phyloP scores from a whole-genome alignment of 2,797 vertebrate genomes.

The Pangasius mekongensis region DNA sequence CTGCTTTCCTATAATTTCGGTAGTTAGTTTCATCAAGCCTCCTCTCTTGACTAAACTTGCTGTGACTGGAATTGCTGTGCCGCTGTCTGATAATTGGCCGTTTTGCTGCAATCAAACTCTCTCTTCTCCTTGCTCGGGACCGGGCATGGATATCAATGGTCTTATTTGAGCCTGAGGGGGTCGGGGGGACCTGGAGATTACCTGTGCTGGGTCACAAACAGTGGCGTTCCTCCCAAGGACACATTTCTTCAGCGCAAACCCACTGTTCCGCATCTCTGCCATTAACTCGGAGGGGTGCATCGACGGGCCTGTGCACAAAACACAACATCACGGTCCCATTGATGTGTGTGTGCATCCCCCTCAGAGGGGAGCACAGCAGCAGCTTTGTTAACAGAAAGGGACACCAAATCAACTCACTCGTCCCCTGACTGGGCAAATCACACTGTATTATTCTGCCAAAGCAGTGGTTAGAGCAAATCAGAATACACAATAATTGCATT shows the following conservation, averaged over 20 bases:
- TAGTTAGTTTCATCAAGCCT: slow-evolving; percentile 57
- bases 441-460: slow-evolving; percentile 96
- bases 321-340: slow-evolving; percentile 93
- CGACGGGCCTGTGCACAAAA: slow-evolving; percentile 98
- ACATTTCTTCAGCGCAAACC: slow-evolving; percentile 99
- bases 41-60: slow-evolving; percentile 54
- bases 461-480: slow-evolving; percentile 90
- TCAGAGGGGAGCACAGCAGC: slow-evolving; percentile 87
- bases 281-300: slow-evolving; percentile 99
- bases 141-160: slow-evolving; percentile 75
- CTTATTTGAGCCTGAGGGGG: slow-evolving; percentile 66
- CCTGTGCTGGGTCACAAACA: slow-evolving; percentile 96
- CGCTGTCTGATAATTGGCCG: slow-evolving; percentile 66
- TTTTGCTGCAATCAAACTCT: slow-evolving; percentile 82
- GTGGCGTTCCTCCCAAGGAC: slow-evolving; percentile 96
- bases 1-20: slow-evolving; percentile 39
- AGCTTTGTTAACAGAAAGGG: slow-evolving; percentile 98
- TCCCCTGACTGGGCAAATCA: slow-evolving; percentile 99
- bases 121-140: slow-evolving; percentile 60
- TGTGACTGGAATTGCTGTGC: slow-evolving; percentile 50
- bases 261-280: slow-evolving; percentile 99
- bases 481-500: slow-evolving; percentile 97
- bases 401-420: slow-evolving; percentile 98
- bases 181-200: slow-evolving; percentile 83
- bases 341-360: slow-evolving; percentile 87